Evolutionary conservation across 2,888 invertebrate genomes (phyloP), one percentile per base, ranked within the genome.

Genomic region (Vannuccia rotundouncinata): DNA sequence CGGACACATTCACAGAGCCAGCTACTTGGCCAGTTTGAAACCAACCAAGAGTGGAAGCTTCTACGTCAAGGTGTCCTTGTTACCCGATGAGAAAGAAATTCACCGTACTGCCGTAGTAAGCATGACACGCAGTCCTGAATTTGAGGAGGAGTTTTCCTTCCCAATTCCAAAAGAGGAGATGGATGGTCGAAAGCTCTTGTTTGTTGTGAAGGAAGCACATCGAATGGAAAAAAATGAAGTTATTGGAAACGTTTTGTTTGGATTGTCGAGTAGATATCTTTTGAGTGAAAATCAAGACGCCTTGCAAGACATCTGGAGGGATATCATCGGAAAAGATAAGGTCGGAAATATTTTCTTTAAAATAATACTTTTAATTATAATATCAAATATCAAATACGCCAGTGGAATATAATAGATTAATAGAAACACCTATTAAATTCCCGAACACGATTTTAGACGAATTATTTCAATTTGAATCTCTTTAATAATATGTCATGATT

Each of bases 131-230:
- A 73, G 29, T 73, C 73, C 73, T 27, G 29, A 27, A 5, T 73
- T 73, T 73, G 73, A 73, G 73, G 27, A 73, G 29, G 73, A 73
- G 29, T 73, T 73, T 73, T 73, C 73, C 2, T 73, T 5, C 73
- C 22, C 27, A 5, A 73, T 73, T 5, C 22, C 27, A 5, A 5
- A 22, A 22, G 29, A 73, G 10, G 10, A 73, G n/a, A 2, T 73
- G 73, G 29, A 73, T 27, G 73, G 5, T 2, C 29, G 5, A 25
- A 28, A 22, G 22, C 27, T 73, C 2, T 22, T 5, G 22, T 73
- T 73, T 28, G 73, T 73, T 5, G 29, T 73, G 29, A 73, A 73
- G n/a, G 73, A 73, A 45, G 5, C 45, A 17, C 45, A 45, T 45
- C 45, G 45, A 17, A 45, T 45, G 45, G 45, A 45, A 17, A 45